Base-by-base conservation (phyloP, 1,140 invertebrate species). In the Atta cephalotes region DNA sequence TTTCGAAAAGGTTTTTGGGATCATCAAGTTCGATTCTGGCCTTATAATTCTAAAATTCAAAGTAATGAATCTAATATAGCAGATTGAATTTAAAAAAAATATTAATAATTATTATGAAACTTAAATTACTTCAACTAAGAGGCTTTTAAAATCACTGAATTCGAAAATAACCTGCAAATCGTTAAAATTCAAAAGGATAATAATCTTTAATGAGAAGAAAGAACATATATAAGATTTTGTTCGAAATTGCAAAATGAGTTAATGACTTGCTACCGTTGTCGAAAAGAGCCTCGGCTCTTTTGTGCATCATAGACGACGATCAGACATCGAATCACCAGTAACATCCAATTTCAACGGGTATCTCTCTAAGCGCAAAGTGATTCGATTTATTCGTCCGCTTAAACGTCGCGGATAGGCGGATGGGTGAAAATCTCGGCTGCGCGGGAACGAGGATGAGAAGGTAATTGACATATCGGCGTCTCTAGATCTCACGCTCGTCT, bases 401-500 rank as follows among this genome's bases (percentile, higher is more conserved):
- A 82, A 62, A 74, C 39, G 35, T 82, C 68, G 53, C 39, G 79
- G 31, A 31, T 16, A 49, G 31, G 39, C 21, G 58, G 21, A 78
- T 14, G 14, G 28, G n/a, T 7, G 35, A 82, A 72, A 72, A 82
- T 82, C 79, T 60, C 79, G 53, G 14, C 65, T 53, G 58, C 58
- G 60, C 63, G 45, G 49, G 49, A 81, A 70, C 78, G 78, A 80
- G 45, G 49, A 81, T 49, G 79, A 81, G 53, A 72, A 60, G 31
- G 35, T 81, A 82, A 82, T 82, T 81, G 78, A 81, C 65, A 82
- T 82, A 82, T 82, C 66, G 78, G 65, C 45, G 78, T 70, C 63
- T 70, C 49, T 56, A 16, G 31, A 81, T 81, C 78, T 81, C 49
- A 49, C 62, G 62, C 63, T 58, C 65, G 79, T 70, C 65, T 72